Conservation (phyloP, 2,113 vertebrate genomes). For the Cephalopholis sonnerati region DNA sequence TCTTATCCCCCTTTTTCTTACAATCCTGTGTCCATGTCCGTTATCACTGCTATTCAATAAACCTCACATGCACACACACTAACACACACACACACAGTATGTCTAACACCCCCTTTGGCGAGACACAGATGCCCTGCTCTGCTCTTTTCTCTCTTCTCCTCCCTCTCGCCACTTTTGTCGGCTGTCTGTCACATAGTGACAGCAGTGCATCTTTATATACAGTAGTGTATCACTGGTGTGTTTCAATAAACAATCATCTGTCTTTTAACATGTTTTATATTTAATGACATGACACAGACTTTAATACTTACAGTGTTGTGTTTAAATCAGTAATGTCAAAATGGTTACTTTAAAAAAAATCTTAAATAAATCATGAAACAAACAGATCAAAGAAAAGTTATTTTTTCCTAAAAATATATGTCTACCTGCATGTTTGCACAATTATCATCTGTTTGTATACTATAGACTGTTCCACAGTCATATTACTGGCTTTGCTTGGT, state of each 20-base stretch:
- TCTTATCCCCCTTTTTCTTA: slow-evolving; percentile 1
- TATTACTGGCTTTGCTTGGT: too few species aligned
- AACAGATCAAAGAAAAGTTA: too few species aligned
- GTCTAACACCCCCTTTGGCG: slow-evolving; percentile 50
- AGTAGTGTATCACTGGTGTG: slow-evolving; percentile 8
- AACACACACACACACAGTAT: slow-evolving; percentile 13
- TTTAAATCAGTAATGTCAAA: background rate
- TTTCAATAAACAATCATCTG: slow-evolving; percentile 24
- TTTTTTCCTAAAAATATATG: too few species aligned
- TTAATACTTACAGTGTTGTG: background rate
- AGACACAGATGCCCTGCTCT: slow-evolving; percentile 59
- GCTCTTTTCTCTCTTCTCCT: slow-evolving; percentile 56
- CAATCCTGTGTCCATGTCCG: slow-evolving; percentile 21
- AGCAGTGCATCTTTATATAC: slow-evolving; percentile 37
- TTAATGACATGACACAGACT: background rate
- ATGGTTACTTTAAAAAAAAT: background rate
- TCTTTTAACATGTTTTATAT: background rate
- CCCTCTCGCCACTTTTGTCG: slow-evolving; percentile 46
- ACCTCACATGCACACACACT: slow-evolving; percentile 3
- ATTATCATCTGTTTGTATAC: too few species aligned
- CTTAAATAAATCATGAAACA: too few species aligned
- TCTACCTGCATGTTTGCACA: too few species aligned
- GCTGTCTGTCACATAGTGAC: slow-evolving; percentile 60
- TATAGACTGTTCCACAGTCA: too few species aligned
- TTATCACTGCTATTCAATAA: slow-evolving; percentile 37